Base-by-base conservation (phyloP, 37 sponge, comb jelly and placozoan species). In the Oscarella lobularis region DNA sequence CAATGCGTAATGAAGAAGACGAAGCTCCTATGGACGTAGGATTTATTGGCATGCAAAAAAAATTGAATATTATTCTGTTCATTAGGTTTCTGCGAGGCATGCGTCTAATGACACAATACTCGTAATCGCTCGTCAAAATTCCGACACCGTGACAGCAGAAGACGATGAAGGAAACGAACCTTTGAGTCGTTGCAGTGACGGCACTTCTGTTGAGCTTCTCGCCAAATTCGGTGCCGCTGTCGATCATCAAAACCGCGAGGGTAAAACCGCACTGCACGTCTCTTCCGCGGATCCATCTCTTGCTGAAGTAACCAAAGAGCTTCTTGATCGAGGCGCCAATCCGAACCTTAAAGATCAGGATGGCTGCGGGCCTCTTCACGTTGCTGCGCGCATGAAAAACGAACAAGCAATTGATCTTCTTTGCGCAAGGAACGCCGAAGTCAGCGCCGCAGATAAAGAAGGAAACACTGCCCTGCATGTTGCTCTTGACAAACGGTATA, bases 361-460 rank as follows among this genome's bases (percentile, higher is more conserved):
- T 3, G 90, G 87, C 4, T 80, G 41, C 0, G 87, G 91, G 6
- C 86, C 88, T 2, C 82, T 94, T 1, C 76, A 72, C 4, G 27
- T 40, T 14, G 91, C 92, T 29, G 81, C 81, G 2, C 69, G 77
- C 32, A 31, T 73, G 6, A 83, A 78, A 2, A 83, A 74, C 41
- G 35, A 67, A 31, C 29, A 31, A 29, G 86, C 78, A 29, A 80
- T 81, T 4, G 48, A 72, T 2, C 3, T 35, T 32, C 73, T 95
- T 0, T 41, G 87, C 3, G 60, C 9, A 48, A n/a, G n/a, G n/a
- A 20, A 20, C 14, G 60, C 60, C 9, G 60, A 48, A 27, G 60
- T 48, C 14, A 48, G 20, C 20, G 60, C 60, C 9, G 14, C 14
- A 48, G 60, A 48, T 20, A 48, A 48, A 9, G 60, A 48, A 48